These are phyloP conservation scores for Monopterus albus DNA, from an alignment of 2,113 vertebrate species.

Conservation along the genomic window DNA sequence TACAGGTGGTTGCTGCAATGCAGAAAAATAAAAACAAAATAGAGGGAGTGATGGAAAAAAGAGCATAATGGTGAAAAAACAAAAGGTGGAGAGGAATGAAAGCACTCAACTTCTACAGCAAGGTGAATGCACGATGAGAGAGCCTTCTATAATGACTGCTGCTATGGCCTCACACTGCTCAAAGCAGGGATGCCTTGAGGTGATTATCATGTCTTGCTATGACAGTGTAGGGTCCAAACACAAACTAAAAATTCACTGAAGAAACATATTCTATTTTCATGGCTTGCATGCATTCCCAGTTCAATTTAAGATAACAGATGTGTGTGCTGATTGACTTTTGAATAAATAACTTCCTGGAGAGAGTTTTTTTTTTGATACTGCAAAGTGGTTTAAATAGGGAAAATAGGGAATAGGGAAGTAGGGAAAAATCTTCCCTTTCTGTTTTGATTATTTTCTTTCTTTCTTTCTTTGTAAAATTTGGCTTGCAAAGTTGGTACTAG, in stretches of 20 bases:
- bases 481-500: neutral
- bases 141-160: slow-evolving; percentile 20
- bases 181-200: slow-evolving; percentile 28
- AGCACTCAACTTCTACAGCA: slow-evolving; percentile 1
- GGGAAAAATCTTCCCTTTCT: neutral
- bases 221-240: slow-evolving; percentile 35
- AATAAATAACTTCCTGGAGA: slow-evolving; percentile 44
- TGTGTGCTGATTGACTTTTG: slow-evolving; percentile 48
- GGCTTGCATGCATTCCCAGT: slow-evolving; percentile 37
- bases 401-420: neutral
- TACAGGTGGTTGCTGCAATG: slow-evolving; percentile 20
- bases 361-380: slow-evolving; percentile 26
- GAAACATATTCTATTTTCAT: slow-evolving; percentile 55
- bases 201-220: slow-evolving; percentile 37
- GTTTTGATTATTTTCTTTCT: neutral
- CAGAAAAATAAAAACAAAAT: slow-evolving; percentile 24
- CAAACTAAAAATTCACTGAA: slow-evolving; percentile 24
- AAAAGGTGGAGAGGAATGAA: slow-evolving; percentile 3
- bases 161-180: slow-evolving; percentile 7
- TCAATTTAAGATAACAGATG: slow-evolving; percentile 63
- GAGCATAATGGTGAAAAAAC: neutral
- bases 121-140: slow-evolving; percentile 25
- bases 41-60: neutral
- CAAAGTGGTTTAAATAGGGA: neutral
- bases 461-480: neutral